Evolutionary conservation across 1,140 invertebrate species (phyloP), one percentile per base, ranked within the genome.

Genomic region (Epicauta chinensis): DNA sequence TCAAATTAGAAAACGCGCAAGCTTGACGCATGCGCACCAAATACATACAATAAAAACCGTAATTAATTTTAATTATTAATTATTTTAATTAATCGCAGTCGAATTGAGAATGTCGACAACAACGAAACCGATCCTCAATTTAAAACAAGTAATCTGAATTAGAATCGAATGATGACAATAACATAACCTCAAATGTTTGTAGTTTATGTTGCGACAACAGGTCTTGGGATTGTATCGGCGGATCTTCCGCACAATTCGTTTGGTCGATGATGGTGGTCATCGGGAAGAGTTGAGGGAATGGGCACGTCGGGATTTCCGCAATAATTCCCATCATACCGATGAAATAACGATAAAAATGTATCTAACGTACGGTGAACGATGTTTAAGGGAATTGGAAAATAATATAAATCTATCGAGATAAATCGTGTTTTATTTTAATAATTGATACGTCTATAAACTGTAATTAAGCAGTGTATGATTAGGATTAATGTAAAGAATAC

Each of bases 131-230:
- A 17, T 55, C 32, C 40, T 58, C 10, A 60, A 34, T 45, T 52
- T 60, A 30, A 48, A 60, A 46, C 59, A 60, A 39, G 59, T 60
- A 55, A 45, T 23, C 7, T 23, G 38, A 38, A 13, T 35, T 10
- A 5, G 7, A 23, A 5, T 23, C 16, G 12, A 34, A 12, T 14
- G 3, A 13, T n/a, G n/a, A n/a, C n/a, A 13, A 10, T 29, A 47
- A 16, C 10, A 37, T 12, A 23, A 43, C 16, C 16, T 37, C 35
- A 14, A 16, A 46, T 12, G 47, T 65, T 74, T 67, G 16, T 62
- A 89, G 86, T 89, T 90, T 71, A 77, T 90, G 63, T 68, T 87
- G 15, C 77, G 82, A 36, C 79, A 82, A 71, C 80, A 88, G 71
- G 86, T 89, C 2, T 65, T 87, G n/a, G 83, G 83, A 62, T 66